Base-by-base conservation (phyloP, 2,113 vertebrate genomes). In the Zeus faber region DNA sequence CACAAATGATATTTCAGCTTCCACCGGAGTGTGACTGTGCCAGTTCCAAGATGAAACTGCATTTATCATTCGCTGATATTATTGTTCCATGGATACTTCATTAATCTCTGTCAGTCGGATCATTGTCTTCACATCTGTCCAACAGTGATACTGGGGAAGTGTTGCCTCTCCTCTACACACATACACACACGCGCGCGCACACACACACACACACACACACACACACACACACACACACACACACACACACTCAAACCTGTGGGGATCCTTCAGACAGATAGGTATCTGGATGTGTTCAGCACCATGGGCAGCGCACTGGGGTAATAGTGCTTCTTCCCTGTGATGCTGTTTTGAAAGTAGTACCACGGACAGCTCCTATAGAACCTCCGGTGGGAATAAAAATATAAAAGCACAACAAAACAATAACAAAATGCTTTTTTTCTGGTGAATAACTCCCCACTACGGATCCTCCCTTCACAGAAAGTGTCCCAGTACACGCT, bases 401-500 rank as follows among this genome's bases (percentile, higher is more conserved):
- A 41, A 41, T 9, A 20, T 10, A 44, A 2, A 22, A 10, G 13
- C 18, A 9, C 23, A n/a, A 23, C 11, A 46, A 11, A 46, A 24
- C 11, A 46, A 14, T 16, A 0, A 2, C 16, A 25, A 5, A 62
- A 58, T 26, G 4, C 3, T n/a, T n/a, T n/a, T n/a, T n/a, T n/a
- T n/a, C 13, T 7, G 45, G 7, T 58, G 21, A 70, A 73, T 68
- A 72, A 72, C 65, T n/a, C n/a, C n/a, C n/a, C n/a, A n/a, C n/a
- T n/a, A n/a, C n/a, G n/a, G n/a, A n/a, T n/a, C n/a, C n/a, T 60
- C 7, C 54, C 43, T 56, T 48, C 66, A 58, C 84, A 97, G 95
- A 96, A 96, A 92, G 95, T 98, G 62, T 93, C 96, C 66, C 95
- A 97, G 85, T 98, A 98, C 43, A 92, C 92, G 1, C 92, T 98